Conservation (phyloP, 2,797 vertebrate species). For the Chrysocyon brachyurus region DNA sequence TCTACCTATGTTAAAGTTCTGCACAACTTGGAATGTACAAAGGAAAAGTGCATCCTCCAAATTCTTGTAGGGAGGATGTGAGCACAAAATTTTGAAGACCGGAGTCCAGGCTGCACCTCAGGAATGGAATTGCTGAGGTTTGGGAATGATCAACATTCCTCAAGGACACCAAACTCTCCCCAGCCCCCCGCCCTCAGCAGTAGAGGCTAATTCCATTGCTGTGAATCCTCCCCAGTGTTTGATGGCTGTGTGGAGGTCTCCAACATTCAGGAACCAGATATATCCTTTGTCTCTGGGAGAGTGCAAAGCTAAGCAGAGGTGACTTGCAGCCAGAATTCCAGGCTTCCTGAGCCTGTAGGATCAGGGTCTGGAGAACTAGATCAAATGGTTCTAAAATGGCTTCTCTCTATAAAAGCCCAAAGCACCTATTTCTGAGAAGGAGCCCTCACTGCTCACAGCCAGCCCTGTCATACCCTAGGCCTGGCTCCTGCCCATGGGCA, state of each 20-base stretch:
- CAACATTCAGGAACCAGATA: neutral
- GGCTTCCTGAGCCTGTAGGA: neutral
- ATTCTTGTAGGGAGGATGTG: neutral
- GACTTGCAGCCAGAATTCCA: neutral
- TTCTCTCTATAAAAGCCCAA: neutral
- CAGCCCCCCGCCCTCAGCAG: neutral
- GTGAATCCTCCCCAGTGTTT: rapidly evolving
- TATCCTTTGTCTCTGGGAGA: neutral
- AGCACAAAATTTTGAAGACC: neutral
- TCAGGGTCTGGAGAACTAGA: neutral
- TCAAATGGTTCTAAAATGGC: neutral
- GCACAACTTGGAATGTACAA: neutral
- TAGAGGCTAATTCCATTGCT: rapidly evolving
- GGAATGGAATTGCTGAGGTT: neutral
- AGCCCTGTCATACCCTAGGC: neutral
- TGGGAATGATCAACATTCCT: neutral
- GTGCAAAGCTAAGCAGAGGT: neutral
- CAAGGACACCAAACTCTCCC: neutral
- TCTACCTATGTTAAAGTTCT: conserved; percentile 5
- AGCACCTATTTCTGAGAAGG: neutral
- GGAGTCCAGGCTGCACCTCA: neutral
- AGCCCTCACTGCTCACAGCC: neutral
- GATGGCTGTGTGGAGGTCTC: neutral
- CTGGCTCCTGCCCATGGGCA: neutral
- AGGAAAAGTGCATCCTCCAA: neutral